Conservation (phyloP, 1,140 invertebrate genomes). For the Monochamus saltuarius region DNA sequence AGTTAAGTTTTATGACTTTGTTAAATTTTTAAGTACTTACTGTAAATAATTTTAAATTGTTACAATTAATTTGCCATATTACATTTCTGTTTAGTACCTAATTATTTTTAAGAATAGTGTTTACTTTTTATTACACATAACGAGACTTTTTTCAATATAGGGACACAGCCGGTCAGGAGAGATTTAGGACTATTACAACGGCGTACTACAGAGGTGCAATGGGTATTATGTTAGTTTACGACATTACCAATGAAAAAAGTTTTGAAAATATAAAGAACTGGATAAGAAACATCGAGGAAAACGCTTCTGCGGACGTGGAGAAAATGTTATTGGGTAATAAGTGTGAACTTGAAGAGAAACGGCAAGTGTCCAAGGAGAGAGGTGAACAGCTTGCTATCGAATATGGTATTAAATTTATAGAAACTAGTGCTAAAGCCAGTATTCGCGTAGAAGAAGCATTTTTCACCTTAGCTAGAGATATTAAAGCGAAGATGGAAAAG, state of each 20-base stretch:
- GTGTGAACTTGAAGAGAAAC: slow-evolving; percentile 87
- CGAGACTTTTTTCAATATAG: slow-evolving; percentile 53
- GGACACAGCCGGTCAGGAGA: slow-evolving; percentile 95
- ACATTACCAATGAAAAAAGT: slow-evolving; percentile 97
- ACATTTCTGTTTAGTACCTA: no score
- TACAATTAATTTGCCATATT: no score
- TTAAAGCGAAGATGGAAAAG: slow-evolving; percentile 94
- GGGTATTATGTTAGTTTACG: slow-evolving; percentile 99
- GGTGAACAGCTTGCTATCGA: slow-evolving; percentile 80
- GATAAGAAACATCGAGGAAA: slow-evolving; percentile 98
- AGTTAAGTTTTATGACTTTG: no score
- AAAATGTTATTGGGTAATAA: slow-evolving; percentile 96
- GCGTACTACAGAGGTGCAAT: slow-evolving; percentile 98
- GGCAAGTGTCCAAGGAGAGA: slow-evolving; percentile 77
- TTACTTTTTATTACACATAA: no score
- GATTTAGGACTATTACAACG: slow-evolving; percentile 97
- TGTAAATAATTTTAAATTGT: no score
- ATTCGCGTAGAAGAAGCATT: slow-evolving; percentile 91
- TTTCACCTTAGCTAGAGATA: slow-evolving; percentile 89
- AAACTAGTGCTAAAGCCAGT: slow-evolving; percentile 89
- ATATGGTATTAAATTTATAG: slow-evolving; percentile 92
- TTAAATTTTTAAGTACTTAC: no score
- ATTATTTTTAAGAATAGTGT: no score
- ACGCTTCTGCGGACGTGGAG: slow-evolving; percentile 90
- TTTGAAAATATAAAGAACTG: slow-evolving; percentile 99